phyloP scores from a whole-genome alignment of 2,113 vertebrate species.

The Pyrgilauda ruficollis region DNA sequence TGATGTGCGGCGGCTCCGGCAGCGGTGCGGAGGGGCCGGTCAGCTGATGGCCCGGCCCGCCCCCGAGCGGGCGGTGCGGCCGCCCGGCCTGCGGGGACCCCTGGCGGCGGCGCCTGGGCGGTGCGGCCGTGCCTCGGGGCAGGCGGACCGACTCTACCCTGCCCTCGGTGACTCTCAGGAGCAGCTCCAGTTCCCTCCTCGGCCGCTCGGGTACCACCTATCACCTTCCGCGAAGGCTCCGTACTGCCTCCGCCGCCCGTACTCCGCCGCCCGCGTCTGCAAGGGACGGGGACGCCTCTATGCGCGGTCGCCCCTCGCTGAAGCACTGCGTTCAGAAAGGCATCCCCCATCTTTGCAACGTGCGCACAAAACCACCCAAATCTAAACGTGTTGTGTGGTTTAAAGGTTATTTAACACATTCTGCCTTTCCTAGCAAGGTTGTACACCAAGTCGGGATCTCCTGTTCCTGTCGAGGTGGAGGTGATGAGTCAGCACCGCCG shows the following conservation, averaged over 20 bases:
- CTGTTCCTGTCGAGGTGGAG: fast-evolving
- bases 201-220: fast-evolving
- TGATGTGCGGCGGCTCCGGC: not conserved
- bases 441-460: fast-evolving
- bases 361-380: not conserved
- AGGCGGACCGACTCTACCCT: not conserved
- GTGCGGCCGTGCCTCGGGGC: not conserved
- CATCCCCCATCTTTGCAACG: not conserved
- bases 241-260: not conserved
- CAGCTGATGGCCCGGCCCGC: constrained; percentile 26
- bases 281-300: fast-evolving
- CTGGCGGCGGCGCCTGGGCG: not conserved
- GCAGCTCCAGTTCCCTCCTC: no score
- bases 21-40: constrained; percentile 3
- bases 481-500: not conserved
- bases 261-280: no score
- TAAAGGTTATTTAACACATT: not conserved
- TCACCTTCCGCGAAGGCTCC: not conserved
- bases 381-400: fast-evolving
- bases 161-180: fast-evolving
- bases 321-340: fast-evolving
- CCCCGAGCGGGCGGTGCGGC: not conserved
- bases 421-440: not conserved
- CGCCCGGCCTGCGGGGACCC: not conserved
- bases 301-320: fast-evolving